Base-by-base conservation (phyloP, 2,888 invertebrate species). In the Drosophila falleni region DNA sequence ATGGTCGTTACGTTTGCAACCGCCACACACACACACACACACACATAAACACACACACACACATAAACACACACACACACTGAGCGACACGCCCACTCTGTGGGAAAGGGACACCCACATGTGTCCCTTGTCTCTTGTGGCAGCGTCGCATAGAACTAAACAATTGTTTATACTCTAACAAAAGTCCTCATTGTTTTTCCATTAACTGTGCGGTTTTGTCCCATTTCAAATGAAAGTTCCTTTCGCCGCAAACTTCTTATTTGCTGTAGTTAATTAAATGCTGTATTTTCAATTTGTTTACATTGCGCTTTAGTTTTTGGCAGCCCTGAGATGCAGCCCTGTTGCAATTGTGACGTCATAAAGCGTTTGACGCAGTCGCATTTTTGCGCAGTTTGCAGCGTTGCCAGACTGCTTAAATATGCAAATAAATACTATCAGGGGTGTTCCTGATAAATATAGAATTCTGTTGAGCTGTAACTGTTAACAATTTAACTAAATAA, bases 1-100 rank as follows among this genome's bases (percentile, higher is more conserved):
- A 90, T 87, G 86, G 89, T 90, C 89, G 86, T 89, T 89, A 89
- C 87, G 80, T 66, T 71, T 58, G 46, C 63, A 74, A 66, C 73
- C 72, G 54, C 62, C 63, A 63, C 60, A 13, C 41, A 41, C 29
- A 33, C 47, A 13, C 37, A 26, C 50, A 9, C 9, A 31, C 31
- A 31, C 2, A 29, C 5, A n/a, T n/a, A n/a, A n/a, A 62, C 55
- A 11, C 41, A 41, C 29, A 33, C 47, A 15, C 37, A 26, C 50
- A n/a, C n/a, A n/a, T n/a, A n/a, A n/a, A n/a, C n/a, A 62, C 55
- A 11, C 41, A 41, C 29, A 33, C 47, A 15, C 37, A 26, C 50
- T 23, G 3, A 23, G 23, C 0, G 23, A 4, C 23, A 23, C 29
- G 29, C 29, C 29, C 29, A 29, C 29, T 29, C 8, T 29, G 31